Percentiles rank a stretch among this genome's conserved stretches.
phyloP scores from a whole-genome alignment of 2,888 invertebrate species.

The Cantharis nigra region DNA sequence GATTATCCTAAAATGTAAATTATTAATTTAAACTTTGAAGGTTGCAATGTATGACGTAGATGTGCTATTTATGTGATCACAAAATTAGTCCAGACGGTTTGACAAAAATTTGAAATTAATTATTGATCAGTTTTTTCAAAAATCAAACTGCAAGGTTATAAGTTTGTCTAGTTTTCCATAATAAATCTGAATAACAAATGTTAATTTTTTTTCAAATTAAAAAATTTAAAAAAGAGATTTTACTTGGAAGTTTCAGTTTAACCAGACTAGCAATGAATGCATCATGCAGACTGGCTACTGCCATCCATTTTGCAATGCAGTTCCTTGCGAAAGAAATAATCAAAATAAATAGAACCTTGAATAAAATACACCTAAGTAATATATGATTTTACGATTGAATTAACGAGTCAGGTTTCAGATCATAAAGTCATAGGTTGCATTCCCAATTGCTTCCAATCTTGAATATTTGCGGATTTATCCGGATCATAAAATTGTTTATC shows the following conservation, averaged over 20 bases:
- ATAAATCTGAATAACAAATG: not conserved
- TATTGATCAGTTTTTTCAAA: not conserved
- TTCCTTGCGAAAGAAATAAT: not conserved
- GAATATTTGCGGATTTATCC: too few relatives aligned
- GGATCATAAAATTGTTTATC: too few relatives aligned
- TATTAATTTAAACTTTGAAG: not conserved
- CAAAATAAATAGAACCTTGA: not conserved
- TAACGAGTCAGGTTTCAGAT: too few relatives aligned
- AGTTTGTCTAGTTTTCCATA: not conserved
- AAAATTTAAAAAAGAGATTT: too few relatives aligned
- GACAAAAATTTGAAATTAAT: not conserved
- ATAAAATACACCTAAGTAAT: not conserved
- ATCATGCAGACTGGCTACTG: too few relatives aligned
- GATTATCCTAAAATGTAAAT: not conserved
- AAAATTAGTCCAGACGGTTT: not conserved
- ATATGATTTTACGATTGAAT: not conserved
- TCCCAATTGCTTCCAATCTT: too few relatives aligned
- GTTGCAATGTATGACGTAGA: not conserved
- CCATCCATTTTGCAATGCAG: too few relatives aligned
- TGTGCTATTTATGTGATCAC: not conserved
- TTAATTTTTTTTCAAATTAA: too few relatives aligned
- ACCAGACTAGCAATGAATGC: too few relatives aligned
- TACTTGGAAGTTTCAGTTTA: too few relatives aligned
- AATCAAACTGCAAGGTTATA: not conserved
- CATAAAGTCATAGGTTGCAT: too few relatives aligned